A percentile compares a stretch with the other conserved stretches of the same genome.
These are phyloP conservation scores for Drosophila ironensis DNA, from an alignment of 1,140 invertebrate genomes.

Conservation along the genomic window DNA sequence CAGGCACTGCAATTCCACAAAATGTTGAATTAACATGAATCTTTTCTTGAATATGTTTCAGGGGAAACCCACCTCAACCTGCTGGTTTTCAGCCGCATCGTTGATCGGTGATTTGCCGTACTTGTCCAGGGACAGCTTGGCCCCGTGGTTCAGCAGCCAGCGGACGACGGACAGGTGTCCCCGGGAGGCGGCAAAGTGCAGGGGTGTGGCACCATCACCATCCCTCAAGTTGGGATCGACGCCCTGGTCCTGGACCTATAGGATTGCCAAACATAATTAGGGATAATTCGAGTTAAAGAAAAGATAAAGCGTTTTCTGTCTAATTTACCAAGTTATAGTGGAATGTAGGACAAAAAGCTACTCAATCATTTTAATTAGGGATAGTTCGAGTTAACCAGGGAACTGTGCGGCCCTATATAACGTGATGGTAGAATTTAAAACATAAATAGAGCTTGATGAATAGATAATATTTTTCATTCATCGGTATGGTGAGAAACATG, in stretches of 20 bases:
- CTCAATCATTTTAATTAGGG: too few relatives aligned
- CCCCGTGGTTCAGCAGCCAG: slow-evolving; percentile 91
- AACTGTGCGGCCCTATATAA: too few relatives aligned
- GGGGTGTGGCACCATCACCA: slow-evolving; percentile 91
- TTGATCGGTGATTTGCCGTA: slow-evolving; percentile 94
- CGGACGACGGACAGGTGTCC: slow-evolving; percentile 91
- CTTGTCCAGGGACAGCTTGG: slow-evolving; percentile 89
- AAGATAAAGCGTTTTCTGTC: too few relatives aligned
- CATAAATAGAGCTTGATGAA: too few relatives aligned
- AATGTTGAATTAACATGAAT: background rate
- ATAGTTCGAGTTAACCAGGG: too few relatives aligned
- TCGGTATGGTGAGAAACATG: too few relatives aligned
- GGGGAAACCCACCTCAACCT: slow-evolving; percentile 88
- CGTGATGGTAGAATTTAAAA: too few relatives aligned
- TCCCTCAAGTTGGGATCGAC: slow-evolving; percentile 92
- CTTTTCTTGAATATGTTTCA: background rate
- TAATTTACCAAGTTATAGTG: too few relatives aligned
- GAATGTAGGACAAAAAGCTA: too few relatives aligned
- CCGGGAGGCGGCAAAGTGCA: slow-evolving; percentile 90
- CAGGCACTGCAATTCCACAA: slow-evolving; percentile 84
- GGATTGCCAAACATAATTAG: too few relatives aligned
- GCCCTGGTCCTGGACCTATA: slow-evolving; percentile 92
- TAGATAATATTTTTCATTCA: too few relatives aligned
- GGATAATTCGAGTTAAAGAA: too few relatives aligned
- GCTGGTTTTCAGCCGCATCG: slow-evolving; percentile 94